Evolutionary conservation across 2,888 invertebrate species (phyloP).

Genomic region (Pollenia amentaria): DNA sequence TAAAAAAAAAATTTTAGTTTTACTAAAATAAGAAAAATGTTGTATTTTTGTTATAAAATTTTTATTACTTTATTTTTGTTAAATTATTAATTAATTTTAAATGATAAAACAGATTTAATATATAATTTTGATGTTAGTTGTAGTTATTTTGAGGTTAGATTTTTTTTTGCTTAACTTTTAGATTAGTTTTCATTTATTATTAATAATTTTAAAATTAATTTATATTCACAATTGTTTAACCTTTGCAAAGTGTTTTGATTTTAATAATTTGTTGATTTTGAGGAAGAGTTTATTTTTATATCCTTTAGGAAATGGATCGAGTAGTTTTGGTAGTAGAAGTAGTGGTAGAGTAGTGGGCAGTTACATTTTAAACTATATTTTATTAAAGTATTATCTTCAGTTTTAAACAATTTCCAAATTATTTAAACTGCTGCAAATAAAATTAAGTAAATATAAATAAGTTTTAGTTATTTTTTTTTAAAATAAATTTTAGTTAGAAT

Average conservation of each 20-base stretch:
- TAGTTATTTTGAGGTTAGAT: too few species aligned
- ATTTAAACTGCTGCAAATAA: conserved; percentile 72
- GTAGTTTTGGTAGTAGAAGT: conserved; percentile 56
- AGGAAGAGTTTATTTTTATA: conserved; percentile 16
- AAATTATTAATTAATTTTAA: too few species aligned
- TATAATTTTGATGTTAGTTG: too few species aligned
- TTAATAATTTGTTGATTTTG: background rate
- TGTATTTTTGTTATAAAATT: too few species aligned
- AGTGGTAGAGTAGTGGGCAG: conserved; percentile 59
- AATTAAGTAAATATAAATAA: conserved; percentile 61
- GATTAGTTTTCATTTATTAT: too few species aligned
- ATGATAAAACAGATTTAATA: too few species aligned
- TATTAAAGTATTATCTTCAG: conserved; percentile 46
- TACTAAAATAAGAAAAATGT: too few species aligned
- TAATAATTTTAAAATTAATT: too few species aligned
- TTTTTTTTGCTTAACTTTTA: too few species aligned
- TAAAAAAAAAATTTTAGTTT: too few species aligned
- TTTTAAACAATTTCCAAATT: conserved; percentile 64
- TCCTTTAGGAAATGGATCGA: conserved; percentile 44
- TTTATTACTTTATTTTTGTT: too few species aligned
- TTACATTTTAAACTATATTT: conserved; percentile 46
- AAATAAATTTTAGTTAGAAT: conserved; percentile 13
- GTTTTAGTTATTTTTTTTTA: conserved; percentile 20
- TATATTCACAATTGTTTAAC: background rate
- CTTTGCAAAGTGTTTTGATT: background rate